Conservation (phyloP, 35 echinoderm and acorn worm genomes). For the Patiria miniata region DNA sequence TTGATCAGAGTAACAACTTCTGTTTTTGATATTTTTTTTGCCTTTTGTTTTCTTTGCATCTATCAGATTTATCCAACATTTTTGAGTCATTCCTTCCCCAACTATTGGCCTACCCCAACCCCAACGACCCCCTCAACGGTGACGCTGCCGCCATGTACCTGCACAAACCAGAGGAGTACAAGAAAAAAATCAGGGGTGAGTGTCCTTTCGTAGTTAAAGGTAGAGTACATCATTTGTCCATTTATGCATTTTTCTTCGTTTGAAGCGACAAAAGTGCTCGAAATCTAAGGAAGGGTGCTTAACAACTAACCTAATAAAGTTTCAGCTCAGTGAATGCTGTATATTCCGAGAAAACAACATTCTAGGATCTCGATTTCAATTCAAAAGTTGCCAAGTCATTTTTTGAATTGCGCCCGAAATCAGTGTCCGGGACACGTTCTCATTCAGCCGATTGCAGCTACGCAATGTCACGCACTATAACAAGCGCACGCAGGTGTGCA, state of each 20-base stretch:
- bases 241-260: too few relatives aligned
- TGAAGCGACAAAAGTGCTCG: too few relatives aligned
- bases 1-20: not conserved
- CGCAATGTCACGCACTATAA: not conserved
- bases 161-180: slow-evolving; percentile 99
- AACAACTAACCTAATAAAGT: too few relatives aligned
- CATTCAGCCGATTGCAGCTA: too few relatives aligned
- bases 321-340: too few relatives aligned
- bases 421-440: too few relatives aligned
- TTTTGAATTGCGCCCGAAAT: too few relatives aligned
- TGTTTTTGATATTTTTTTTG: slow-evolving; percentile 28
- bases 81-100: slow-evolving; percentile 99
- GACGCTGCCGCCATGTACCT: slow-evolving; percentile 97
- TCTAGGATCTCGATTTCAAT: too few relatives aligned
- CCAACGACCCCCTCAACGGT: slow-evolving; percentile 97
- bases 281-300: too few relatives aligned
- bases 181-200: slow-evolving; percentile 97
- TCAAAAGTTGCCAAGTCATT: too few relatives aligned
- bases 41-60: slow-evolving; percentile 31
- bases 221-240: too few relatives aligned
- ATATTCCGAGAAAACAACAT: too few relatives aligned
- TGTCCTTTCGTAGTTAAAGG: not conserved
- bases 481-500: not conserved
- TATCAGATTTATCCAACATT: slow-evolving; percentile 97
- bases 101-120: slow-evolving; percentile 96